Percentiles rank a stretch among this genome's conserved stretches.
Evolutionary conservation across 2,113 vertebrate species (phyloP).

Genomic region (Elaphurus davidianus): DNA sequence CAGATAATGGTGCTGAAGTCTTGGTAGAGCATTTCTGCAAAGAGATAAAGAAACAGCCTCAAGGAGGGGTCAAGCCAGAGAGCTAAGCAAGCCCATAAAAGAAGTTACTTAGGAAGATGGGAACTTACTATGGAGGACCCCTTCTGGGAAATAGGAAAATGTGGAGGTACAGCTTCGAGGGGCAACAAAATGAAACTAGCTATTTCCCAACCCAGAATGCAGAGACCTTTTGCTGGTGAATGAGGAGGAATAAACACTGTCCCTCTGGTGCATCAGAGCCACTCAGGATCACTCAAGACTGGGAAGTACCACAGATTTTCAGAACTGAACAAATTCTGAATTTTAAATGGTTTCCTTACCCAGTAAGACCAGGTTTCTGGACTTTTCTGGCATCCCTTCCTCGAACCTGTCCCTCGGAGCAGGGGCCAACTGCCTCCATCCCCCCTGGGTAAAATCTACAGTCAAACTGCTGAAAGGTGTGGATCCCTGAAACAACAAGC

Average conservation of each 20-base stretch:
- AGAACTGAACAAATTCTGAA: neutral
- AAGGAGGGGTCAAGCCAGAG: neutral
- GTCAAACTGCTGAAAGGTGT: neutral
- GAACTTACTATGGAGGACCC: neutral
- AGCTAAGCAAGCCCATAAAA: neutral
- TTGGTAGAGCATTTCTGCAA: neutral
- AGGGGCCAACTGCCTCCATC: neutral
- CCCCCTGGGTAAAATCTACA: neutral
- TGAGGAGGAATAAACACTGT: neutral
- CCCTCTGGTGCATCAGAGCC: neutral
- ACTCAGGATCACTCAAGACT: neutral
- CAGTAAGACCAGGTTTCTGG: slow-evolving; percentile 36
- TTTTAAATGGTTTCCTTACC: slow-evolving; percentile 38
- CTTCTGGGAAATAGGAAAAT: neutral
- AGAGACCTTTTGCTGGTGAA: neutral
- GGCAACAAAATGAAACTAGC: neutral
- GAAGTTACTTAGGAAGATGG: neutral
- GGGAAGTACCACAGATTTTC: neutral
- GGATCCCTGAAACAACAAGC: slow-evolving; percentile 22
- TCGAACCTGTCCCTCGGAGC: neutral
- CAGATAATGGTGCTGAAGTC: neutral
- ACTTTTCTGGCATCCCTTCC: neutral
- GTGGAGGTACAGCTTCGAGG: neutral
- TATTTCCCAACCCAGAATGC: too few relatives aligned
- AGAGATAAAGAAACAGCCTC: neutral